phyloP scores from a whole-genome alignment of 2,888 invertebrate genomes.

The Drosophila meridionalis region DNA sequence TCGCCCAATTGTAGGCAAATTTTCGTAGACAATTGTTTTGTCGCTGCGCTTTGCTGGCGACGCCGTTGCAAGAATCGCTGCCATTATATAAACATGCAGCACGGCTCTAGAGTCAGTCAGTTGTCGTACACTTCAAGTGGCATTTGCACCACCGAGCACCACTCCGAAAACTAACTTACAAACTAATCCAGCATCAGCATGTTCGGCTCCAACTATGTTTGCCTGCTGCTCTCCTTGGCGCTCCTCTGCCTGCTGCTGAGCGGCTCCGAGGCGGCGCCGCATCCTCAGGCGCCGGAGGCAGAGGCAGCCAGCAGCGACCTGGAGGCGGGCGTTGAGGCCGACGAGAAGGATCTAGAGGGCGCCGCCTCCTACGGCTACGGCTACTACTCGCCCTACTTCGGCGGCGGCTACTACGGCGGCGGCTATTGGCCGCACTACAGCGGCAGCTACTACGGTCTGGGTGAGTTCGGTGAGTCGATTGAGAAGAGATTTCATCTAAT shows the following conservation, averaged over 20 bases:
- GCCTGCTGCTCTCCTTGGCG: constrained; percentile 59
- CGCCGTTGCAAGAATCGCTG: constrained; percentile 73
- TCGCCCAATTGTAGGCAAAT: constrained; percentile 66
- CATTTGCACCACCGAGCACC: constrained; percentile 55
- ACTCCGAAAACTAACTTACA: constrained; percentile 5
- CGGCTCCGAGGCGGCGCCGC: constrained; percentile 61
- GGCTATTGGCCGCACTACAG: constrained; percentile 76
- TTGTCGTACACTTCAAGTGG: constrained; percentile 76
- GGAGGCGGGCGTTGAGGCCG: constrained; percentile 68
- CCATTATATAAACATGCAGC: constrained; percentile 80
- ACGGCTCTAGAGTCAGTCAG: constrained; percentile 72
- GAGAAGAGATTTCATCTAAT: not conserved
- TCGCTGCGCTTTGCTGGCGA: constrained; percentile 76
- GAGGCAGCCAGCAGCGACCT: constrained; percentile 60
- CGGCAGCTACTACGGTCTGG: constrained; percentile 73
- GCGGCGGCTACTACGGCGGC: constrained; percentile 69
- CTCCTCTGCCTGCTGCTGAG: constrained; percentile 52
- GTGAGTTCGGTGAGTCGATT: constrained; percentile 58
- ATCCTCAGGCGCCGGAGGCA: constrained; percentile 68
- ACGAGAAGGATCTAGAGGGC: constrained; percentile 81
- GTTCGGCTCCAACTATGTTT: constrained; percentile 57
- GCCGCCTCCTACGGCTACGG: constrained; percentile 83
- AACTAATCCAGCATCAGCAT: constrained; percentile 52
- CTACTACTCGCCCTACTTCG: constrained; percentile 81
- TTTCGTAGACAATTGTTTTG: constrained; percentile 75